A percentile compares a stretch with the other conserved stretches of the same genome.
These are phyloP conservation scores for Aptenodytes patagonicus DNA, from an alignment of 2,113 vertebrate genomes.

Conservation along the genomic window DNA sequence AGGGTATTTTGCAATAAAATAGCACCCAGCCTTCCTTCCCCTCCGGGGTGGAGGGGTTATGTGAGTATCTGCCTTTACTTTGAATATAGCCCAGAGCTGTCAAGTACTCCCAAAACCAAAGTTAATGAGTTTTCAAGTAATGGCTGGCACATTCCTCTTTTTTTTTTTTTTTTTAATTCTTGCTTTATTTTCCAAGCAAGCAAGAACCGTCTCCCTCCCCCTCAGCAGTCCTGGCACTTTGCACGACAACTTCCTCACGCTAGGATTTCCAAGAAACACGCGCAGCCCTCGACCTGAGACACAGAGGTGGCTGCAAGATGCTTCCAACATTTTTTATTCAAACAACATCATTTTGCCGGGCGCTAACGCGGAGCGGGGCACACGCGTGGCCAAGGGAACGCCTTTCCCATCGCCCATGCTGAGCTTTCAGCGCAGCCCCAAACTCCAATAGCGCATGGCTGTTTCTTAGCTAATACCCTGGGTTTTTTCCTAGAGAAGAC, in stretches of 20 bases:
- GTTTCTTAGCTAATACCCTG: not conserved
- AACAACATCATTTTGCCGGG: not conserved
- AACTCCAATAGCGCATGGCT: fast-evolving
- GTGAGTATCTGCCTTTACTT: not conserved
- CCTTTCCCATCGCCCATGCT: fast-evolving
- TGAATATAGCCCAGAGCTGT: not conserved
- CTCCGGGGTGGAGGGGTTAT: not conserved
- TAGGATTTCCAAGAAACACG: not conserved
- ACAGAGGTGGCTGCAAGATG: not conserved
- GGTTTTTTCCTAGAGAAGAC: not conserved
- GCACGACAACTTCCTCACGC: not conserved
- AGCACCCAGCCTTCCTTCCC: not conserved
- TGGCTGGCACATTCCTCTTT: not conserved
- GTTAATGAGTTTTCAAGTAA: not conserved
- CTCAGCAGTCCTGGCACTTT: not conserved
- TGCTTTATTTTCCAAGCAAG: not conserved
- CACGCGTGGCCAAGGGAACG: not conserved
- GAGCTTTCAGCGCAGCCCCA: not conserved
- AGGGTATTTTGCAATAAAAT: not conserved
- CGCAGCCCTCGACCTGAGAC: not conserved
- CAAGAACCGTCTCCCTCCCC: not conserved
- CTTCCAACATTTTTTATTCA: not conserved
- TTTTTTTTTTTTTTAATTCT: not conserved
- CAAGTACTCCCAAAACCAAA: not conserved
- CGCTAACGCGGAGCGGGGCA: not conserved